phyloP scores from a whole-genome alignment of 2,888 invertebrate genomes.

The Conomelus anceps region DNA sequence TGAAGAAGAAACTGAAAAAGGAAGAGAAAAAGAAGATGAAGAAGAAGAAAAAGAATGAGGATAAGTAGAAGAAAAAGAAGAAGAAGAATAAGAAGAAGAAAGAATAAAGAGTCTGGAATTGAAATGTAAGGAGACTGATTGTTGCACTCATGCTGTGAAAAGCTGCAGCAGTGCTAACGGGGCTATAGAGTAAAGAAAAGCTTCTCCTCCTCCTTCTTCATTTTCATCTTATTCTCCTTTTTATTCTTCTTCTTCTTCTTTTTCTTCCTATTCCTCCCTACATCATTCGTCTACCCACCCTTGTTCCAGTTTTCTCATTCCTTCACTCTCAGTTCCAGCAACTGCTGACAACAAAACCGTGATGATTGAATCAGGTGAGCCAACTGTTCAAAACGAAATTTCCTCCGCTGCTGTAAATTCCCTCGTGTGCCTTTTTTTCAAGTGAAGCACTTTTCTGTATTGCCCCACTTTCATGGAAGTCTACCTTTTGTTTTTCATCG shows the following conservation, averaged over 20 bases:
- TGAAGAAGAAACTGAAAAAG: neutral
- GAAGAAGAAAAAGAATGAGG: conserved; percentile 8
- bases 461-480: neutral
- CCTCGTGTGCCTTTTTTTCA: neutral
- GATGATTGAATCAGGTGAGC: neutral
- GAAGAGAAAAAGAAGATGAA: neutral
- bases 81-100: neutral
- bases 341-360: neutral
- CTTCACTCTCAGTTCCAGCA: neutral
- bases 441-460: neutral
- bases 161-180: neutral
- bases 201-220: neutral
- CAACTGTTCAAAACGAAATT: neutral
- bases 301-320: too few relatives aligned
- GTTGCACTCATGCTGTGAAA: neutral
- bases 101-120: neutral
- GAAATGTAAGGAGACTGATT: neutral
- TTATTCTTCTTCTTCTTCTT: neutral
- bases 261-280: too few relatives aligned
- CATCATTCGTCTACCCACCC: neutral
- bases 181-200: neutral
- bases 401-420: neutral
- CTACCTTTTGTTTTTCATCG: neutral
- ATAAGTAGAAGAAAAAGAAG: neutral
- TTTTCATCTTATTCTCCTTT: neutral